Conservation (phyloP, 1,140 invertebrate genomes). For the Mya arenaria region DNA sequence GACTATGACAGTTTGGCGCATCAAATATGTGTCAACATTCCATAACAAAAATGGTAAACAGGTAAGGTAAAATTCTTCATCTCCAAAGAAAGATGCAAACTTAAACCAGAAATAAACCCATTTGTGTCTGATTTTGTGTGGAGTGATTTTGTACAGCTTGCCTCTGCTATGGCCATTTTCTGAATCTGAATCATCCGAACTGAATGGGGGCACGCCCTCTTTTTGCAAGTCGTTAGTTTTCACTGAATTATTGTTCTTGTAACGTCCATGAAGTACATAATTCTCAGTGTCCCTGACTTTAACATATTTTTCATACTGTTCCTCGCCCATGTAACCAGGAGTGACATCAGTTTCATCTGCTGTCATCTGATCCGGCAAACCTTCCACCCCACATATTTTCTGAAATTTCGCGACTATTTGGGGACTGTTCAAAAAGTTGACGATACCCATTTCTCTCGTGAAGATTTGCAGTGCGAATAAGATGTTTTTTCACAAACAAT, state of each 20-base stretch:
- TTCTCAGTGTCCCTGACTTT: slow-evolving; percentile 30
- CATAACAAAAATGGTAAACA: slow-evolving; percentile 94
- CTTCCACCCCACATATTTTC: slow-evolving; percentile 30
- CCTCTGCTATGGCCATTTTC: slow-evolving; percentile 10
- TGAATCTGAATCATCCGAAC: slow-evolving; percentile 46
- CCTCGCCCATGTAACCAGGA: neutral
- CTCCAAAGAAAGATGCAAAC: slow-evolving; percentile 91
- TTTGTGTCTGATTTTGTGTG: slow-evolving; percentile 86
- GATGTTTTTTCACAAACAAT: neutral
- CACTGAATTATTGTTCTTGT: slow-evolving; percentile 1
- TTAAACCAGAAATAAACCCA: slow-evolving; percentile 94
- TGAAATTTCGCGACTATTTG: slow-evolving; percentile 51
- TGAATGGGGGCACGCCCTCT: slow-evolving; percentile 46
- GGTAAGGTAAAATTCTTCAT: slow-evolving; percentile 92
- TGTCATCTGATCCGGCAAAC: slow-evolving; percentile 15
- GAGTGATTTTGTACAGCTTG: slow-evolving; percentile 35
- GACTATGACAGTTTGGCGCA: slow-evolving; percentile 87
- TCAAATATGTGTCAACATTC: slow-evolving; percentile 86
- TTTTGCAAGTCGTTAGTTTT: slow-evolving; percentile 33
- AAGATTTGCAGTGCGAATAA: neutral
- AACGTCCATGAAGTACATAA: slow-evolving; percentile 17
- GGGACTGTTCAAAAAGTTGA: slow-evolving; percentile 3
- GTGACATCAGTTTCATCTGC: slow-evolving; percentile 14
- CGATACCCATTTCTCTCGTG: slow-evolving; percentile 35
- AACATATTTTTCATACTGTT: slow-evolving; percentile 16